These are phyloP conservation scores for Epinephelus cyanopodus DNA, from an alignment of 2,113 vertebrate species.

Conservation along the genomic window DNA sequence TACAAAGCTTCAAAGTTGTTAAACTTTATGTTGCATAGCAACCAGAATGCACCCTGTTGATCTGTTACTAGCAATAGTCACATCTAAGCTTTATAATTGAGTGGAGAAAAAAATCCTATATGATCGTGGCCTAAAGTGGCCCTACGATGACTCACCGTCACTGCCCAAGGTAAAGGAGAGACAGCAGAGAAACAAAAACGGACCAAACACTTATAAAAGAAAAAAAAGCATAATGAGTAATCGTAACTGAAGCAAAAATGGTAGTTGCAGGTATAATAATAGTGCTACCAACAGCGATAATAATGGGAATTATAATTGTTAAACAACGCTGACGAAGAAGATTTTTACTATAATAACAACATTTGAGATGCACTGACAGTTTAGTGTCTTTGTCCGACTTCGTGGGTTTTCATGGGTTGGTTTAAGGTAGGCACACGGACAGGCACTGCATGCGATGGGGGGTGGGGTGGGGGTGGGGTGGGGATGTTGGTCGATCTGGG, in stretches of 20 bases:
- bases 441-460: slow-evolving; percentile 94
- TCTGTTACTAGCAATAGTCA: slow-evolving; percentile 65
- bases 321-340: slow-evolving; percentile 72
- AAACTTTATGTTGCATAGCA: slow-evolving; percentile 77
- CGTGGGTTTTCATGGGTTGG: slow-evolving; percentile 80
- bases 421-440: slow-evolving; percentile 91
- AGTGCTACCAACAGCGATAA: slow-evolving; percentile 77
- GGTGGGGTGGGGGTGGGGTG: slow-evolving; percentile 44
- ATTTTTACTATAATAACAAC: slow-evolving; percentile 78
- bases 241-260: slow-evolving; percentile 71
- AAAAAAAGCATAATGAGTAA: slow-evolving; percentile 74
- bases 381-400: slow-evolving; percentile 79
- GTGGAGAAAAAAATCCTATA: slow-evolving; percentile 31
- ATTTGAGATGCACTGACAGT: slow-evolving; percentile 81
- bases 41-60: slow-evolving; percentile 75
- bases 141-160: slow-evolving; percentile 27
- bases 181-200: slow-evolving; percentile 49
- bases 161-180: slow-evolving; percentile 17
- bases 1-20: slow-evolving; percentile 60
- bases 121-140: slow-evolving; percentile 39
- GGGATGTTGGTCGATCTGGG: slow-evolving; percentile 63
- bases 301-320: slow-evolving; percentile 78
- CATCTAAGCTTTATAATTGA: slow-evolving; percentile 40
- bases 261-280: slow-evolving; percentile 77
- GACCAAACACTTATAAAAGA: slow-evolving; percentile 51